These are phyloP conservation scores for Agrotis puta DNA, from an alignment of 2,888 invertebrate genomes.

Conservation along the genomic window DNA sequence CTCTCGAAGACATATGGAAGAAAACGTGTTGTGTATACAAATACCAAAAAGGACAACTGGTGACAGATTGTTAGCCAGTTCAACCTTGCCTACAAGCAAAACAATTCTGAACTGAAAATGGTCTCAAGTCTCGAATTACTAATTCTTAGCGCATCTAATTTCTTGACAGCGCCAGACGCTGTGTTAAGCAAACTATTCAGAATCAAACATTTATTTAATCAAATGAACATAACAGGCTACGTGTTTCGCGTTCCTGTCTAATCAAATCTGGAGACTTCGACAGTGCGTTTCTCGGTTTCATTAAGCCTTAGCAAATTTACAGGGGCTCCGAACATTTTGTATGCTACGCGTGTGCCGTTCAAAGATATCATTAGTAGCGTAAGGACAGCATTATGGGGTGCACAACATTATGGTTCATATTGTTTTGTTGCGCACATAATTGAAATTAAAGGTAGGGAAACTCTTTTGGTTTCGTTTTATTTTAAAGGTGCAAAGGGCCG, in stretches of 20 bases:
- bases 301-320: slow-evolving; percentile 70
- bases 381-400: slow-evolving; percentile 71
- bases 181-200: slow-evolving; percentile 72
- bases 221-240: slow-evolving; percentile 82
- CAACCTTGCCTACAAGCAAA: slow-evolving; percentile 32
- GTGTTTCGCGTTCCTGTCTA: slow-evolving; percentile 78
- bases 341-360: slow-evolving; percentile 68
- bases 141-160: slow-evolving; percentile 72
- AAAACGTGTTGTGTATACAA: slow-evolving; percentile 54
- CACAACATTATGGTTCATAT: slow-evolving; percentile 69
- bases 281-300: slow-evolving; percentile 68
- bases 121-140: slow-evolving; percentile 64
- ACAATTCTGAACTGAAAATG: slow-evolving; percentile 25
- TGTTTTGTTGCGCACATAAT: slow-evolving; percentile 66
- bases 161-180: slow-evolving; percentile 61
- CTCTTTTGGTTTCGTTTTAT: slow-evolving; percentile 48
- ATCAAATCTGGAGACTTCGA: slow-evolving; percentile 80
- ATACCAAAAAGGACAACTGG: slow-evolving; percentile 43
- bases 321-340: slow-evolving; percentile 64
- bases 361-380: slow-evolving; percentile 75
- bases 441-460: slow-evolving; percentile 61
- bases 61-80: slow-evolving; percentile 46
- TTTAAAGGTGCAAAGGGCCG: slow-evolving; percentile 23
- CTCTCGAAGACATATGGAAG: slow-evolving; percentile 54
- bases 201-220: slow-evolving; percentile 81